phyloP scores from a whole-genome alignment of 2,888 invertebrate genomes.

The Chydorus sphaericus region DNA sequence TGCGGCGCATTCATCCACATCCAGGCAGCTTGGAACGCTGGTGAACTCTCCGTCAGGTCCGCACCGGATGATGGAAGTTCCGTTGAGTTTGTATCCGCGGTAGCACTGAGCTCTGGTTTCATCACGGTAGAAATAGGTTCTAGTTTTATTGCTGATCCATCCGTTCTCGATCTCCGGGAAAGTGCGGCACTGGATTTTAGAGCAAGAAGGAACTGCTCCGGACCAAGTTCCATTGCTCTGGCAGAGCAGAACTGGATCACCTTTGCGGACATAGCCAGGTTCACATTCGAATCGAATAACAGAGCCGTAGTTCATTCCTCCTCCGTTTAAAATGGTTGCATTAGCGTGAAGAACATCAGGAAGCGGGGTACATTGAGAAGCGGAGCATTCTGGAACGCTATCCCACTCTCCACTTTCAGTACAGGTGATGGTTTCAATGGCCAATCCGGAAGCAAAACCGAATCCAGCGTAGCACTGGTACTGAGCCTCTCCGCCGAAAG shows the following conservation, averaged over 20 bases:
- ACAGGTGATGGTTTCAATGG: slow-evolving; percentile 77
- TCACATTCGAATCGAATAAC: slow-evolving; percentile 85
- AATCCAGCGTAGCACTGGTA: slow-evolving; percentile 96
- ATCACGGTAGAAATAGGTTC: slow-evolving; percentile 68
- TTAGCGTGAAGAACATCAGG: slow-evolving; percentile 77
- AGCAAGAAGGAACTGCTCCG: slow-evolving; percentile 72
- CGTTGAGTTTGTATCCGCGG: slow-evolving; percentile 69
- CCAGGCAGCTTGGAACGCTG: slow-evolving; percentile 57
- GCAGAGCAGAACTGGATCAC: slow-evolving; percentile 77
- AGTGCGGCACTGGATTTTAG: slow-evolving; percentile 51
- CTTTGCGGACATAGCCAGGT: slow-evolving; percentile 72
- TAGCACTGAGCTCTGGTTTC: slow-evolving; percentile 83
- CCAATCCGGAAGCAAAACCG: slow-evolving; percentile 73
- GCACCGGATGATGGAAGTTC: slow-evolving; percentile 66
- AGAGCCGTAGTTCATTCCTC: slow-evolving; percentile 82
- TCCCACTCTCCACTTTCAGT: slow-evolving; percentile 84
- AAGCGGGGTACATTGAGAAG: slow-evolving; percentile 77
- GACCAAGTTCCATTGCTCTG: slow-evolving; percentile 96
- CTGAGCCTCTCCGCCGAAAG: slow-evolving; percentile 79
- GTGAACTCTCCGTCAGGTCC: slow-evolving; percentile 70
- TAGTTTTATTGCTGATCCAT: slow-evolving; percentile 61
- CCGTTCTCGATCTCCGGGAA: slow-evolving; percentile 75
- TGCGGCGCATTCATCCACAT: neutral
- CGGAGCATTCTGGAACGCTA: slow-evolving; percentile 76
- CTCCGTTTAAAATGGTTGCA: slow-evolving; percentile 71